These are phyloP conservation scores for Pinctada fucata DNA, from an alignment of 2,888 invertebrate species.

Conservation along the genomic window DNA sequence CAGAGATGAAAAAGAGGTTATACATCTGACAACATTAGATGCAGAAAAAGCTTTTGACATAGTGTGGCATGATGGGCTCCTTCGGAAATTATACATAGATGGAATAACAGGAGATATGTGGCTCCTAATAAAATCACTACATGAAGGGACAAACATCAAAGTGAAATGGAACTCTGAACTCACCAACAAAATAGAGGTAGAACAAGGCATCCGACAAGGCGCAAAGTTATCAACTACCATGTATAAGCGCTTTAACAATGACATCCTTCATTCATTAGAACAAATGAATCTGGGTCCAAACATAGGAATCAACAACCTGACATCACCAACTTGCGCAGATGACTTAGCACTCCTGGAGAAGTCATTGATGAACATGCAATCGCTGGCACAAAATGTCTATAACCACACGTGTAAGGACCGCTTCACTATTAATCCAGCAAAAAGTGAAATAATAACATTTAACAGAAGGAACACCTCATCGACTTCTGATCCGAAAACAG, in stretches of 20 bases:
- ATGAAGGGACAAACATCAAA: background rate
- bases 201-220: slow-evolving; percentile 2
- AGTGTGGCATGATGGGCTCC: background rate
- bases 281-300: background rate
- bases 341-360: background rate
- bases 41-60: slow-evolving; percentile 9
- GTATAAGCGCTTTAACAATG: background rate
- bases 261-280: background rate
- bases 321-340: background rate
- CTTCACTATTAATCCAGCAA: background rate
- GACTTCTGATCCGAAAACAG: background rate
- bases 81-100: slow-evolving; percentile 3
- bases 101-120: slow-evolving; percentile 1
- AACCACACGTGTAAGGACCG: background rate
- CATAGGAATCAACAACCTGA: background rate
- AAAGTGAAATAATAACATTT: background rate
- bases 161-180: background rate
- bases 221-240: background rate
- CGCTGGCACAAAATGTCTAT: too few species aligned
- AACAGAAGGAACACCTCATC: background rate
- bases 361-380: too few species aligned
- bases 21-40: slow-evolving; percentile 12
- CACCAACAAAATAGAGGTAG: background rate
- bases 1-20: background rate
- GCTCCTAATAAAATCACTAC: background rate